Evolutionary conservation across 2,113 vertebrate species (phyloP).

Genomic region (Lasiurus borealis): DNA sequence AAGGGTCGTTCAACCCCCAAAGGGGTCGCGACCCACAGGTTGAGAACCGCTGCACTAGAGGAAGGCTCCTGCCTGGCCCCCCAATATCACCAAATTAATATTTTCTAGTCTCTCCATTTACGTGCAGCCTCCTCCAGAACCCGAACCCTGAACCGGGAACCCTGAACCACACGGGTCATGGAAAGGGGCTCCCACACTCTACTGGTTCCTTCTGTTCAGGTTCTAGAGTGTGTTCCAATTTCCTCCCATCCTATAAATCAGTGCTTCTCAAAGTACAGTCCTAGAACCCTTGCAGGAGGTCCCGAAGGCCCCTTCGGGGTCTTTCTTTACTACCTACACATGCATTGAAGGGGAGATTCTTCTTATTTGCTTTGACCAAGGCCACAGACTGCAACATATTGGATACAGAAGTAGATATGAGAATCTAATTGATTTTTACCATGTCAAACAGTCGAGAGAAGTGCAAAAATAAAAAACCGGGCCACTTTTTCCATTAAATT

Average conservation of each 20-base stretch:
- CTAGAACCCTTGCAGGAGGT: background rate
- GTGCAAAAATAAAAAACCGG: constrained; percentile 28
- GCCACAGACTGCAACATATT: background rate
- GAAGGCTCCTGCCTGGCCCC: no score
- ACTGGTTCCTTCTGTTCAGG: background rate
- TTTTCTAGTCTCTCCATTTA: no score
- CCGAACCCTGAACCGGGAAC: no score
- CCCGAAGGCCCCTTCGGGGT: background rate
- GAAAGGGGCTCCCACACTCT: background rate
- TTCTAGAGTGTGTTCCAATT: constrained; percentile 1
- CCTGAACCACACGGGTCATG: no score
- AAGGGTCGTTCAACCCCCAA: no score
- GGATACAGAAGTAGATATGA: constrained; percentile 12
- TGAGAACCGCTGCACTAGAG: no score
- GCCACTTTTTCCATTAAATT: constrained; percentile 19
- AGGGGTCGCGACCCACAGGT: no score
- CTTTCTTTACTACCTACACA: constrained; percentile 31
- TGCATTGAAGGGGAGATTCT: background rate
- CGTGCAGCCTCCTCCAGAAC: no score
- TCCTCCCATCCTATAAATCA: background rate
- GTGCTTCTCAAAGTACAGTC: background rate
- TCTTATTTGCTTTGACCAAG: constrained; percentile 38
- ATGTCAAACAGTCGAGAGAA: background rate
- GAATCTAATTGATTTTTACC: background rate
- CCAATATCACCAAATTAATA: no score